Percentiles rank a stretch among this genome's conserved stretches.
Conservation (phyloP, 53 echinoderm and acorn worm genomes). For the Antedon mediterranea region DNA sequence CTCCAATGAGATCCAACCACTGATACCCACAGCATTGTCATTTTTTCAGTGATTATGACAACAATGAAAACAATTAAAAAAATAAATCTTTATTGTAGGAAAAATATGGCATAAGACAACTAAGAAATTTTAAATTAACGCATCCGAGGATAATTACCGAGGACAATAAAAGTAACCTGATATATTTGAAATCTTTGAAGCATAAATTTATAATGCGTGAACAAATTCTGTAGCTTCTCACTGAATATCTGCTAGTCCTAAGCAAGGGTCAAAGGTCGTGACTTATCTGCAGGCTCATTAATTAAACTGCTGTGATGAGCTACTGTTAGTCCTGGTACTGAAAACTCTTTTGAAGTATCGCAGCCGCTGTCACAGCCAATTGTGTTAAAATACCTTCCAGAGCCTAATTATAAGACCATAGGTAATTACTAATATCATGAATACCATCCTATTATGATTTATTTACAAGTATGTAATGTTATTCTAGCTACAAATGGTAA, state of each 20-base stretch:
- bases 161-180: background rate
- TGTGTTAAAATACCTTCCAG: background rate
- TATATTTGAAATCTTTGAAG: background rate
- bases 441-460: background rate
- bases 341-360: background rate
- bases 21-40: no score
- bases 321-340: no score
- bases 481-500: background rate
- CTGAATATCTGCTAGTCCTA: background rate
- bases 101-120: no score
- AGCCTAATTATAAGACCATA: background rate
- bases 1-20: no score
- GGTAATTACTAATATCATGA: background rate
- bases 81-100: no score
- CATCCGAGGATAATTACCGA: background rate
- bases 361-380: background rate
- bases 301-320: background rate
- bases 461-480: background rate
- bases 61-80: no score
- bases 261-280: background rate
- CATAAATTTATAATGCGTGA: background rate
- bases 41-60: no score
- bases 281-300: background rate
- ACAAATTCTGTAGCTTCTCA: background rate
- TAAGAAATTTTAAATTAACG: no score